Evolutionary conservation across 2,888 invertebrate genomes (phyloP).

Genomic region (Cryptocheilus praepositus): DNA sequence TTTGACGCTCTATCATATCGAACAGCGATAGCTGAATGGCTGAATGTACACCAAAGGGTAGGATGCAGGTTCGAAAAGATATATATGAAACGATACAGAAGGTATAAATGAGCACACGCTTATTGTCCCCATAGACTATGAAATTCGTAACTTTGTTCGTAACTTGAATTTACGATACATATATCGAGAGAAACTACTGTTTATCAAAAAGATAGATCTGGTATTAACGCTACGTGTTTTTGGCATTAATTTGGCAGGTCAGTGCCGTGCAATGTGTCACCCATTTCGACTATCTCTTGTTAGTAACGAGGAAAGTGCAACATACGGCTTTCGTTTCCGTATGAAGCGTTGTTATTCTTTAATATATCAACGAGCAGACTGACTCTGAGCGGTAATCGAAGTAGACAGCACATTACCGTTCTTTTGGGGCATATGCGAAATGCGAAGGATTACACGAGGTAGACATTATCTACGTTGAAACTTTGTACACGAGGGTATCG

Average conservation of each 20-base stretch:
- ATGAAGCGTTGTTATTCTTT: neutral
- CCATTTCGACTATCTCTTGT: slow-evolving; percentile 4
- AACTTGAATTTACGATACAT: slow-evolving; percentile 22
- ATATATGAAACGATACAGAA: slow-evolving; percentile 34
- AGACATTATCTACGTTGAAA: slow-evolving; percentile 53
- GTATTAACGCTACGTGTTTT: slow-evolving; percentile 22
- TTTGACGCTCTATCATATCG: slow-evolving; percentile 32
- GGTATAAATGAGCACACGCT: slow-evolving; percentile 55
- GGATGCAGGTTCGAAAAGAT: slow-evolving; percentile 35
- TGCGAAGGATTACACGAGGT: slow-evolving; percentile 42
- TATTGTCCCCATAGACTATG: slow-evolving; percentile 64
- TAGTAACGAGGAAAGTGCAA: neutral
- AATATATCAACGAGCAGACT: slow-evolving; percentile 5
- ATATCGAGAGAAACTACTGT: slow-evolving; percentile 21
- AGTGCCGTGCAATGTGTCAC: neutral
- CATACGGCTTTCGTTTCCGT: neutral
- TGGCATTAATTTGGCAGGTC: slow-evolving; percentile 44
- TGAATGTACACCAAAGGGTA: slow-evolving; percentile 26
- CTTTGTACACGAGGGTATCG: slow-evolving; percentile 67
- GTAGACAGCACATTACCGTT: slow-evolving; percentile 5
- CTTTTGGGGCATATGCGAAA: slow-evolving; percentile 18
- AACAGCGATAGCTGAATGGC: slow-evolving; percentile 25
- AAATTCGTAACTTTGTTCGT: slow-evolving; percentile 24
- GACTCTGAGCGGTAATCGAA: slow-evolving; percentile 8
- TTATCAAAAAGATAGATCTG: slow-evolving; percentile 22